These are phyloP conservation scores for Brachypterus glaber DNA, from an alignment of 2,888 invertebrate genomes.

Conservation along the genomic window DNA sequence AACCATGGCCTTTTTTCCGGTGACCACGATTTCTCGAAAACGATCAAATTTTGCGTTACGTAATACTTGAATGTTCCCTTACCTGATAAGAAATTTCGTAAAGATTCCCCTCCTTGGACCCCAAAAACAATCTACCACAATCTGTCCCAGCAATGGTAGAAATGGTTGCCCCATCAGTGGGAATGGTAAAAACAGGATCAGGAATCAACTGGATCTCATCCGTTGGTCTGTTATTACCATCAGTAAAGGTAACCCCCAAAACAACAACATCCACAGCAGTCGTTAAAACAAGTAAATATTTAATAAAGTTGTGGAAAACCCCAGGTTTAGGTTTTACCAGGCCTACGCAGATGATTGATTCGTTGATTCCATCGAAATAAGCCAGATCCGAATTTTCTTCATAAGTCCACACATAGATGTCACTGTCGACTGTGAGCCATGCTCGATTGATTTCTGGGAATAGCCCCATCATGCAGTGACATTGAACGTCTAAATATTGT, in stretches of 20 bases:
- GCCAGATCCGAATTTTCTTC: constrained; percentile 92
- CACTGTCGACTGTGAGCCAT: constrained; percentile 96
- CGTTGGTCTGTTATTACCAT: constrained; percentile 41
- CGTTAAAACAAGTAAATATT: constrained; percentile 81
- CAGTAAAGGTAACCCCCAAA: constrained; percentile 60
- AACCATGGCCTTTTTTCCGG: too few species aligned
- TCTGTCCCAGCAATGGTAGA: constrained; percentile 71
- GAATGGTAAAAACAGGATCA: constrained; percentile 87
- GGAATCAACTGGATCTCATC: constrained; percentile 85
- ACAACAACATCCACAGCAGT: constrained; percentile 93
- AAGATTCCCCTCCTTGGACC: constrained; percentile 87
- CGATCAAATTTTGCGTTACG: too few species aligned
- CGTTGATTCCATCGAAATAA: constrained; percentile 90
- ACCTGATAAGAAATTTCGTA: constrained; percentile 94
- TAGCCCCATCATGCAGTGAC: constrained; percentile 93
- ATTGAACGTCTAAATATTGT: constrained; percentile 70
- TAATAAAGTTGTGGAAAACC: constrained; percentile 84
- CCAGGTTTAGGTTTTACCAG: constrained; percentile 79
- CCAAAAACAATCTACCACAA: constrained; percentile 86
- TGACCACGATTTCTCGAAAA: too few species aligned
- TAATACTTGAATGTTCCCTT: too few species aligned
- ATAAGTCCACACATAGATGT: constrained; percentile 97
- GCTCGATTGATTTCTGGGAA: constrained; percentile 94
- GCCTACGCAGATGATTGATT: constrained; percentile 89
- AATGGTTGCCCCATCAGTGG: constrained; percentile 81